Evolutionary conservation across 2,888 invertebrate species (phyloP), one percentile per base, ranked within the genome.

Genomic region (Anodontia alba): DNA sequence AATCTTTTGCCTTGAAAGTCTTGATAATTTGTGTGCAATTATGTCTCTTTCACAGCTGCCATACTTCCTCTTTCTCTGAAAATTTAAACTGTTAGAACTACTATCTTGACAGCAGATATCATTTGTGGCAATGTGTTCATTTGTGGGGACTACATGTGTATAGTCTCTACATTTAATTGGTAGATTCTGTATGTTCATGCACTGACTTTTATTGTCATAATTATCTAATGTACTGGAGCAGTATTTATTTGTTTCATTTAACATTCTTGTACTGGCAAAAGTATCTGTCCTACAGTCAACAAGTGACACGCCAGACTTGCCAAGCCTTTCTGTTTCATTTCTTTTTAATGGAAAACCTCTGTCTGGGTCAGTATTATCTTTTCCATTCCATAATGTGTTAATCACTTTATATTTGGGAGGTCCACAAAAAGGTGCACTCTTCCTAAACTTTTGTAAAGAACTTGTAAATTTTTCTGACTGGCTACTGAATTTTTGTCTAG

Each of bases 401-500:
- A n/a, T n/a, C n/a, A n/a, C n/a, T n/a, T n/a, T n/a, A n/a, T n/a
- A n/a, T n/a, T n/a, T n/a, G n/a, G n/a, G n/a, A n/a, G n/a, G n/a
- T n/a, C n/a, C n/a, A n/a, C n/a, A n/a, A n/a, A 46, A 46, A 20
- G 46, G 46, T 23, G 23, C 5, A 54, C n/a, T 26, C 15, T 26
- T 54, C 26, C 66, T 62, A 51, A 79, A 79, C 51, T 51, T 75
- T 54, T 79, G 75, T 42, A 79, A 49, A 17, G 74, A 79, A 51
- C 79, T 79, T 38, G 62, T 42, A 54, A 67, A 33, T 78, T 23
- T 73, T 62, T 42, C 57, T 36, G 43, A 36, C 26, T 46, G 42
- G 33, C 26, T 62, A 49, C n/a, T 20, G 2, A 26, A 8, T 10
- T 3, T 5, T 29, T 57, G 57, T 57, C 7, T 17, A 8, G 23